Evolutionary conservation across 2,888 invertebrate genomes (phyloP), one percentile per base, ranked within the genome.

Genomic region (Pollenia angustigena): DNA sequence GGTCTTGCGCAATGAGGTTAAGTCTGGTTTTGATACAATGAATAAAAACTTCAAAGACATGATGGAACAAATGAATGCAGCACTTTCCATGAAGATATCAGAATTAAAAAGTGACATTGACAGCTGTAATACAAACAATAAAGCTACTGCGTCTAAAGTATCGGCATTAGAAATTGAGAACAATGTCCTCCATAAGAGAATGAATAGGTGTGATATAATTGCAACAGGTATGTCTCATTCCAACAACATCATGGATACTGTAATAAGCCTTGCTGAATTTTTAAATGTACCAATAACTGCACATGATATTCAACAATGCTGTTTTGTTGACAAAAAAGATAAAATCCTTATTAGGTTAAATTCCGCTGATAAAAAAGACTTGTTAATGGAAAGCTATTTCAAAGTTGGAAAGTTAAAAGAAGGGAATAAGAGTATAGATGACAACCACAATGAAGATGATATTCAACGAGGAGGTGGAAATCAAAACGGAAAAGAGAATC

Each of bases 381-480:
- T 46, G 18, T 46, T 66, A 6, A 69, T 69, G 68, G 32, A 12
- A 4, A 69, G 52, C 14, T 69, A 52, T 12, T 52, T 69, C 52
- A 69, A 69, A 52, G 68, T 40, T 32, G 46, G 40, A 8, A 50
- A 69, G n/a, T 46, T 69, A 40, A 69, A 40, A 32, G n/a, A n/a
- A n/a, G n/a, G n/a, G n/a, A n/a, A n/a, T 32, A 32, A 32, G 4
- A 32, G 32, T 32, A 32, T 32, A 32, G 32, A 32, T 32, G 32
- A 32, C 32, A 32, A 32, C 32, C 32, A 32, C 32, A 32, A 32
- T 32, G 32, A 32, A 32, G 46, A 18, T 66, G 8, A 12, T 44
- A 23, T 10, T 46, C 23, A 18, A 40, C 7, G 40, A 40, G 14
- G 32, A 14, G 40, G 42, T 46, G 11, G 18, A 40, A 44, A 64